Base-by-base conservation (phyloP, 2,888 invertebrate species). In the Hydropsyche betteni region DNA sequence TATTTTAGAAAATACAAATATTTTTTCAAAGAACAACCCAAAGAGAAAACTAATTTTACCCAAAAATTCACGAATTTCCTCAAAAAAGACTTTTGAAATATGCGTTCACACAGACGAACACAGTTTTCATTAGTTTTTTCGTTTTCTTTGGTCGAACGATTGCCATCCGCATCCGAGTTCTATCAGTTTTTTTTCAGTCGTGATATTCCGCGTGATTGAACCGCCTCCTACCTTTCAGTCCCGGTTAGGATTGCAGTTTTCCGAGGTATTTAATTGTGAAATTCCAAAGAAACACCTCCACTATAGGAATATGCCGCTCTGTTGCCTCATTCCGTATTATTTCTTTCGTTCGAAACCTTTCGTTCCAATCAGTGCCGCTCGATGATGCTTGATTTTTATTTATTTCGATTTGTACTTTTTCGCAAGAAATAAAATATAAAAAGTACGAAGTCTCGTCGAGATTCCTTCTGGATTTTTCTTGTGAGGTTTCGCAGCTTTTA, bases 231-330 rank as follows among this genome's bases (percentile, higher is more conserved):
- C 2, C 24, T 14, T 34, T 36, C 36, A 70, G 6, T 33, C 33
- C 64, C 5, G 5, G 5, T 34, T 24, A 12, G 38, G 36, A 34
- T 72, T 58, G 72, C 72, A 58, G n/a, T 34, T 55, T 51, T 51
- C 72, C 36, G 24, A 79, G 73, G 79, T 74, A 79, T 79, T 79
- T 77, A 79, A 79, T 79, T 78, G 79, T 75, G 77, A 79, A 79
- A 79, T 79, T 79, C 79, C 79, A 72, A 75, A 72, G 77, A 76
- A 78, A 77, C 79, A 76, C 77, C 77, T 78, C 38, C 10, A 44
- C 58, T n/a, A 61, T 14, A 14, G 52, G 61, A 72, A 55, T 72
- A 72, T 72, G 34, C 33, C 7, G 44, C 70, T 74, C 55, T 52
- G 1, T 24, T 24, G 24, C 50, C 64, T 75, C 71, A 68, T 64